Evolutionary conservation across 1,140 invertebrate genomes (phyloP), one percentile per base, ranked within the genome.

Genomic region (Eurosta solidaginis): DNA sequence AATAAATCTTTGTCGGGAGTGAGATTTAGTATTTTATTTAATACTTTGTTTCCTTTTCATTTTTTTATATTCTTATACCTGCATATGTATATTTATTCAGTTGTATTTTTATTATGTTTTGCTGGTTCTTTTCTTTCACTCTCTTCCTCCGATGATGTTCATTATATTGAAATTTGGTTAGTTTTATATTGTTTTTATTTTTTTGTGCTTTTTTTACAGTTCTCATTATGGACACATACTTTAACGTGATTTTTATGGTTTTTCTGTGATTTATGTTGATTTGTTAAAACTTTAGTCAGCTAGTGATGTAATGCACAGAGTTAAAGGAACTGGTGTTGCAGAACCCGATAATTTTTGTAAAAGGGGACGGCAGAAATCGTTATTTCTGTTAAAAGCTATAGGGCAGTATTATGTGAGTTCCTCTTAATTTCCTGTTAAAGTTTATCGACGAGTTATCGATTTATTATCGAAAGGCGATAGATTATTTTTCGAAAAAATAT

Each of bases 1-100:
- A 25, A 75, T 75, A 17, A 75, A 75, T 75, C 74, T 75, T 22
- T 45, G 74, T 44, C 44, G 22, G 42, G 20, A 12, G 44, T 27
- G 14, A 33, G 74, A 47, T 29, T 40, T 22, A 6, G 3, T 74
- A 44, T 44, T 10, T 27, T 7, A 17, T 25, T 74, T 74, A 10
- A 29, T 14, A 47, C 42, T 74, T 42, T 42, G n/a, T 45, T 17
- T 20, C 22, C 12, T 14, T 20, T 22, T 10, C n/a, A 20, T 68
- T 40, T 36, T 7, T 2, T 59, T 59, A 4, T 29, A 29, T 7
- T 59, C 0, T 52, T 7, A 12, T 25, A 54, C 4, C 33, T 68
- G 10, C 7, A 3, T 68, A 6, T 22, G 36, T 12, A 9, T 20
- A 33, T 40, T 68, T 68, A 7, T n/a, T 33, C 54, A 63, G 25